Evolutionary conservation across 2,797 vertebrate genomes (phyloP), one percentile per base, ranked within the genome.

Genomic region (Chelon auratus): DNA sequence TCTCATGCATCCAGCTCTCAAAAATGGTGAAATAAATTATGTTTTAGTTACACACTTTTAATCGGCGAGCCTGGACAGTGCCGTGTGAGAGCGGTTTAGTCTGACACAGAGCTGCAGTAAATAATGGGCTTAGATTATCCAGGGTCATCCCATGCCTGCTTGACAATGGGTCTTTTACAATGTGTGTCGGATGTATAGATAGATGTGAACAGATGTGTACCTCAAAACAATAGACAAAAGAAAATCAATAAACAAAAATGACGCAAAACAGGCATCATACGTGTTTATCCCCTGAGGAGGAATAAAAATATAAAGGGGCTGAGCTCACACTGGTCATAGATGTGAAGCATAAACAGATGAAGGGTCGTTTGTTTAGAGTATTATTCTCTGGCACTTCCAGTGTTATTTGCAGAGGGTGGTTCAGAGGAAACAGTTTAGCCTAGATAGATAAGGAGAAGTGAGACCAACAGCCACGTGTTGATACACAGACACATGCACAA

Each of bases 211-310:
- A 33, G 30, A 33, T 33, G 30, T 40, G 39, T 11, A 12, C 20
- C 52, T 50, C n/a, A 39, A 20, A 83, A 84, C 84, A 87, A 89
- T 85, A 22, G 26, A 82, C 77, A 77, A 83, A 89, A 65, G 62
- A 60, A 68, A 78, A 84, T 84, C 75, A 78, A 84, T 84, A 33
- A 18, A 45, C 1, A 52, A 52, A 22, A 79, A 47, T 57, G 26
- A 57, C 45, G 43, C 56, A 72, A 70, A 72, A 14, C 57, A 5
- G 33, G 24, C 55, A 72, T 62, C n/a, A 40, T 58, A 40, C 61
- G 24, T 50, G 26, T 56, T 48, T 37, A 55, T 65, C 18, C 56
- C 24, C 30, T 0, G 0, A 26, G 45, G 53, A 40, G 53, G 12
- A 64, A 13, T 26, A 6, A 9, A 68, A 54, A 51, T 26, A 51